These are phyloP conservation scores for Oligia strigilis DNA, from an alignment of 2,888 invertebrate species.

Conservation along the genomic window DNA sequence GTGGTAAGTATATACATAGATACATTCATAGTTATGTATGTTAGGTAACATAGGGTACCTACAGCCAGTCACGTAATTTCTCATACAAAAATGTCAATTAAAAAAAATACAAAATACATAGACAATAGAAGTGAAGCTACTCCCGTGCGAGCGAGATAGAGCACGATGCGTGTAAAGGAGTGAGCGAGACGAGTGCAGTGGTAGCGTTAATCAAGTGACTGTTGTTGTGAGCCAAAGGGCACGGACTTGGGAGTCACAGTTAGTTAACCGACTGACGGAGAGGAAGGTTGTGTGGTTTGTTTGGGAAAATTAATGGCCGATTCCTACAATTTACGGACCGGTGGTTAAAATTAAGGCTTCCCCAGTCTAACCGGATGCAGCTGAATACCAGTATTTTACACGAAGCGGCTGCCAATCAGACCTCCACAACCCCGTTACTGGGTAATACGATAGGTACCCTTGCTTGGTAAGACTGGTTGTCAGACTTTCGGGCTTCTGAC, in stretches of 20 bases:
- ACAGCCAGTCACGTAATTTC: not conserved
- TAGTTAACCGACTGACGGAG: slow-evolving; percentile 22
- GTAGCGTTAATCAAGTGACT: slow-evolving; percentile 84
- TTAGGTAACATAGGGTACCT: too few species aligned
- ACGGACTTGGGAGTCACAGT: slow-evolving; percentile 66
- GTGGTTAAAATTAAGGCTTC: not conserved
- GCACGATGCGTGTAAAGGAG: slow-evolving; percentile 49
- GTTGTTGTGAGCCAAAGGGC: slow-evolving; percentile 79
- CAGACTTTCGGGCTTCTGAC: too few species aligned
- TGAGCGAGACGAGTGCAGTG: slow-evolving; percentile 69
- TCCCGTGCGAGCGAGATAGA: slow-evolving; percentile 63
- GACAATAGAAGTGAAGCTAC: slow-evolving; percentile 72
- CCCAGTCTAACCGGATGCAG: too few species aligned
- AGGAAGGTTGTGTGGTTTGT: slow-evolving; percentile 4
- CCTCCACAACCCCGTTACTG: too few species aligned
- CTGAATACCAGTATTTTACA: too few species aligned
- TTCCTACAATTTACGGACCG: not conserved
- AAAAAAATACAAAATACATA: slow-evolving; percentile 15
- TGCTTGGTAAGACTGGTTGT: too few species aligned
- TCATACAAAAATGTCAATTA: not conserved
- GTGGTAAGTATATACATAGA: too few species aligned
- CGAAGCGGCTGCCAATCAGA: too few species aligned
- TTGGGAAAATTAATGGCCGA: not conserved
- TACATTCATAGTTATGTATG: too few species aligned
- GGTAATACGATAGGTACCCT: too few species aligned